Evolutionary conservation across 2,888 invertebrate species (phyloP).

Genomic region (Itoplectis maculator): DNA sequence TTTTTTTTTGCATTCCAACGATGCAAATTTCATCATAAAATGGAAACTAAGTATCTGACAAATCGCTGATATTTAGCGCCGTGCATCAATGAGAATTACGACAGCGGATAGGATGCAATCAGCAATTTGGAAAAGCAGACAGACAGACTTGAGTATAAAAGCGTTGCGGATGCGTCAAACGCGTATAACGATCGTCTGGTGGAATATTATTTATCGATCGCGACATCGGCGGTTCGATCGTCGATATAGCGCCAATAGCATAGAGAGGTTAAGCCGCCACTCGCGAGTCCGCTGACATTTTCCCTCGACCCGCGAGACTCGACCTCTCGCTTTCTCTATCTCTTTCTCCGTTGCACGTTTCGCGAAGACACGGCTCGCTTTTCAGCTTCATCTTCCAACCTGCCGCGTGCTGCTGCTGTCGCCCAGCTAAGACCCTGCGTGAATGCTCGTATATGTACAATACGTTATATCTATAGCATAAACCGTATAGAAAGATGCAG

Average conservation of each 20-base stretch:
- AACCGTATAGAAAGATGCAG: conserved; percentile 6
- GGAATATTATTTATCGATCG: conserved; percentile 29
- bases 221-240: conserved; percentile 28
- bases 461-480: neutral
- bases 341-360: conserved; percentile 22
- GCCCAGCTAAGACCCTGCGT: conserved; percentile 2
- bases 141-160: too few relatives aligned
- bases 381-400: neutral
- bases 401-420: conserved; percentile 21
- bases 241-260: conserved; percentile 38
- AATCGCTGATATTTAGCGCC: too few relatives aligned
- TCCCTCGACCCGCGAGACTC: conserved; percentile 50
- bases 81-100: too few relatives aligned
- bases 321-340: conserved; percentile 40
- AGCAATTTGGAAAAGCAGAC: too few relatives aligned
- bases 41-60: too few relatives aligned
- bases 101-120: too few relatives aligned
- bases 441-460: neutral
- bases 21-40: too few relatives aligned
- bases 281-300: conserved; percentile 53
- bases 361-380: conserved; percentile 4
- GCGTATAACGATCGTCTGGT: conserved; percentile 19
- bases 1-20: too few relatives aligned
- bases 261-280: conserved; percentile 37
- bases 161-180: too few relatives aligned